phyloP scores from a whole-genome alignment of 2,888 invertebrate genomes.

The Psylliodes chrysocephalus region DNA sequence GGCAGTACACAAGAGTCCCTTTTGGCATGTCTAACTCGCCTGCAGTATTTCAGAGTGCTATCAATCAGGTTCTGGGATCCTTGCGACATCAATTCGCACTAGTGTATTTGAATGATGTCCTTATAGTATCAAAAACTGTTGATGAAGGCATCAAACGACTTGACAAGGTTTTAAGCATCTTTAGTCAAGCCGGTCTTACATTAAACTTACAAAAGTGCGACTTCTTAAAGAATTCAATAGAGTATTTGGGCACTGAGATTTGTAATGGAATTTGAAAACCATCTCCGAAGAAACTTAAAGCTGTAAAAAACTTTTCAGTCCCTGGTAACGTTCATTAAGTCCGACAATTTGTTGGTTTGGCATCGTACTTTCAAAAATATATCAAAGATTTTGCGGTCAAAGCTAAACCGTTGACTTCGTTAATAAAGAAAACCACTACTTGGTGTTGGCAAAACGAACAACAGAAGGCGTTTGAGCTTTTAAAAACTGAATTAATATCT shows the following conservation, averaged over 20 bases:
- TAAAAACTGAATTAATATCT: not conserved
- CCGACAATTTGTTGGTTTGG: conserved; percentile 15
- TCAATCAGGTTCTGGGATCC: conserved; percentile 18
- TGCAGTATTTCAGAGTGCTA: conserved; percentile 52
- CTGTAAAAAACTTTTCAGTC: conserved; percentile 19
- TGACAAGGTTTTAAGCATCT: conserved; percentile 24
- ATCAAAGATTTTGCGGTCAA: conserved; percentile 1
- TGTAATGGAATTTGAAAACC: conserved; percentile 22
- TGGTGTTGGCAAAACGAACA: not conserved
- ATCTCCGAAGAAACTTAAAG: conserved; percentile 21
- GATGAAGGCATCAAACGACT: conserved; percentile 28
- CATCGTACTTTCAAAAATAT: not conserved
- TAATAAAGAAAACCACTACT: not conserved
- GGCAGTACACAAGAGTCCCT: conserved; percentile 48
- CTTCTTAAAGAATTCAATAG: conserved; percentile 28
- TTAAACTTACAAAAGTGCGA: conserved; percentile 37
- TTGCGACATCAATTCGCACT: conserved; percentile 2
- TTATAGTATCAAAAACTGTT: conserved; percentile 21
- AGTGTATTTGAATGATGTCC: conserved; percentile 36
- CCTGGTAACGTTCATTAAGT: conserved; percentile 32
- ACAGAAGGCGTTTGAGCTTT: not conserved
- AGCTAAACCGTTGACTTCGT: not conserved
- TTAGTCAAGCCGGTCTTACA: conserved; percentile 29
- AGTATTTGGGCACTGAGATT: conserved; percentile 35
- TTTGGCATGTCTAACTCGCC: conserved; percentile 50